phyloP scores from a whole-genome alignment of 2,797 vertebrate genomes.

The Emys orbicularis region DNA sequence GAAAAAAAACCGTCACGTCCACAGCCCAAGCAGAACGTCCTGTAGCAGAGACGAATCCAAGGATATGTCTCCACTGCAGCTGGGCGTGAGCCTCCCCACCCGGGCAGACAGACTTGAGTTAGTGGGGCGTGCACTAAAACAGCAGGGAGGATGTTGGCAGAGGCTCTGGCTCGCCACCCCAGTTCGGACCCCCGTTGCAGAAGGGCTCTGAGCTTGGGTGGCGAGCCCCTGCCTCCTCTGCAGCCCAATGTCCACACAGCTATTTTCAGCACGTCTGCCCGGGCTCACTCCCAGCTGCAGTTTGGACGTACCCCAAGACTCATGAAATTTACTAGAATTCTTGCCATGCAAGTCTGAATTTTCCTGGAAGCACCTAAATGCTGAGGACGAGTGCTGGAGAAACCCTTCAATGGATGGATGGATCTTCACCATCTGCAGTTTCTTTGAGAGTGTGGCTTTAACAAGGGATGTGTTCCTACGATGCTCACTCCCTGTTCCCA shows the following conservation, averaged over 20 bases:
- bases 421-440: background rate
- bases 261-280: background rate
- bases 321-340: too few species aligned
- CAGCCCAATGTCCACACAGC: background rate
- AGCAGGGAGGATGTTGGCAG: background rate
- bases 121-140: background rate
- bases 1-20: background rate
- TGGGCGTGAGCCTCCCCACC: background rate
- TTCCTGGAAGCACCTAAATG: background rate
- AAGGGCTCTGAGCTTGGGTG: background rate
- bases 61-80: too few species aligned
- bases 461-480: background rate
- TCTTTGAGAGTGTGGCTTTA: background rate
- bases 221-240: background rate
- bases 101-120: background rate
- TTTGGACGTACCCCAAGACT: background rate
- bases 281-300: background rate
- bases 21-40: background rate
- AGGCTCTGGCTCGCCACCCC: background rate
- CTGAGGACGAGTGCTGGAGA: too few species aligned
- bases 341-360: background rate
- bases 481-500: too few species aligned
- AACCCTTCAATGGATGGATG: too few species aligned
- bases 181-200: too few species aligned
- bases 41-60: background rate